Conservation (phyloP, 2,113 vertebrate species). For the Dicerorhinus sumatrensis region DNA sequence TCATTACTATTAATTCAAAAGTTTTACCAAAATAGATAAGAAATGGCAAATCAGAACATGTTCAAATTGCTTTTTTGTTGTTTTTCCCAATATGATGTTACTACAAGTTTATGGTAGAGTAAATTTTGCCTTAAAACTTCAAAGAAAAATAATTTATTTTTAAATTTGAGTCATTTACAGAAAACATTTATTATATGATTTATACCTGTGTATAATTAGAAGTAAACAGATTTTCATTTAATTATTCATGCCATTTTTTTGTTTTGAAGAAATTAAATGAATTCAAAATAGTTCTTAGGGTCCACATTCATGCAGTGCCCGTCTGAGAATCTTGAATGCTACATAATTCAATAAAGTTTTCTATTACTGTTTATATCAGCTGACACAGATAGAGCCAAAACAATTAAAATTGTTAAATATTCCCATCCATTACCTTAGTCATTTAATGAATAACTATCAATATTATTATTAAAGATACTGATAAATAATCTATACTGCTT, state of each 20-base stretch:
- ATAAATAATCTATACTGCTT: background rate
- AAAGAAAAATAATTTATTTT: conserved; percentile 9
- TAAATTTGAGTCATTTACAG: background rate
- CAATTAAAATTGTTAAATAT: background rate
- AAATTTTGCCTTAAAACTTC: background rate
- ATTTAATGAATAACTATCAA: background rate
- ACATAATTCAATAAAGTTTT: background rate
- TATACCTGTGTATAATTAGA: background rate
- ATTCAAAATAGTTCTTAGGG: background rate
- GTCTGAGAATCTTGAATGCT: background rate
- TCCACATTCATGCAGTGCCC: background rate
- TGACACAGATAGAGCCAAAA: background rate
- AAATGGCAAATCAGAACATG: background rate
- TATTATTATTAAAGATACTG: background rate
- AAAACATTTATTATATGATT: background rate
- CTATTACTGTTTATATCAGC: background rate
- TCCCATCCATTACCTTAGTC: background rate
- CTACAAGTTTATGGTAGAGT: background rate
- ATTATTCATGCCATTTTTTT: background rate
- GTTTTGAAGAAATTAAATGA: background rate
- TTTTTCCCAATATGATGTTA: background rate
- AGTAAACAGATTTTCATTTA: background rate
- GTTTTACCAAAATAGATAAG: background rate
- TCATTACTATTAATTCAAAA: background rate
- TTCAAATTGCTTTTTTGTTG: background rate